Evolutionary conservation across 2,113 vertebrate species (phyloP).

Genomic region (Stictonetta naevosa): DNA sequence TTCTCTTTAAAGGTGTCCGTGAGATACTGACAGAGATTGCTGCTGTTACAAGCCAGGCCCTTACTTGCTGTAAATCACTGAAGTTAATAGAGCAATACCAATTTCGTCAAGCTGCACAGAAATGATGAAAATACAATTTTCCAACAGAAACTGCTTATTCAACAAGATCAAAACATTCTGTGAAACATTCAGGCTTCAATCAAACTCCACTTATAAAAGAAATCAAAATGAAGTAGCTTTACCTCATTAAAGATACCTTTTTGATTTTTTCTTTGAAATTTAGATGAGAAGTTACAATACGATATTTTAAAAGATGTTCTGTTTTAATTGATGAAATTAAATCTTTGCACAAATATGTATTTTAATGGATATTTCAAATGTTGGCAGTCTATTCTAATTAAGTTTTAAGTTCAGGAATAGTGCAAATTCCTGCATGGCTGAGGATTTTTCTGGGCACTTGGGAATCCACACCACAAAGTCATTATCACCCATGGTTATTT

Average conservation of each 20-base stretch:
- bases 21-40: constrained; percentile 15
- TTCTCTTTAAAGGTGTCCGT: not conserved
- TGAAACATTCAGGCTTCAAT: constrained; percentile 34
- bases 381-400: not conserved
- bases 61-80: constrained; percentile 40
- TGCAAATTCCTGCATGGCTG: rapidly evolving
- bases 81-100: constrained; percentile 39
- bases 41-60: not conserved
- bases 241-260: constrained; percentile 26
- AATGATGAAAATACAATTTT: constrained; percentile 51
- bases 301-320: not conserved
- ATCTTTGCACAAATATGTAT: not conserved
- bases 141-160: constrained; percentile 49
- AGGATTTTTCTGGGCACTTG: not conserved
- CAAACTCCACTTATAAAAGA: constrained; percentile 15
- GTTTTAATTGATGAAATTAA: not conserved
- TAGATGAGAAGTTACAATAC: not conserved
- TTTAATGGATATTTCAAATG: not conserved
- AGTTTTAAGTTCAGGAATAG: not conserved
- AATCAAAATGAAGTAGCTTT: constrained; percentile 38
- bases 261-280: constrained; percentile 35
- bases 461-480: not conserved
- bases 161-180: constrained; percentile 45
- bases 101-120: constrained; percentile 16
- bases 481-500: not conserved